Base-by-base conservation (phyloP, 2,113 vertebrate species). In the Brienomyrus brachyistius region DNA sequence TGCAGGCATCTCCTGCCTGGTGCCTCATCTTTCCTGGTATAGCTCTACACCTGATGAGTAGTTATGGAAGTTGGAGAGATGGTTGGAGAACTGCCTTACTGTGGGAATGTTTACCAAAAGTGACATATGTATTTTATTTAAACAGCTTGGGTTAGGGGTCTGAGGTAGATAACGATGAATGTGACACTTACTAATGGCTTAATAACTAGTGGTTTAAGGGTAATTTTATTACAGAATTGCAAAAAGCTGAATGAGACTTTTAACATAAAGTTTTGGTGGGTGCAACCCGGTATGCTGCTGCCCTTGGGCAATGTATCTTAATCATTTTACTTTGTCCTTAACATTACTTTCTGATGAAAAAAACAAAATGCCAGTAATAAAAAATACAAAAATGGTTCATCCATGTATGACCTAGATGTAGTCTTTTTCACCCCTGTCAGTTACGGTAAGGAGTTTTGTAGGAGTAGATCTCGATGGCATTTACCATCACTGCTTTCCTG, bases 391-490 rank as follows among this genome's bases (percentile, higher is more conserved):
- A 80, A 31, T 74, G 66, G 15, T 40, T 43, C 13, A 80, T 15
- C 5, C 74, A 19, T 40, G 74, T 80, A 17, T 80, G 11, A 80
- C 74, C 35, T 19, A 80, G 13, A 80, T 43, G 40, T 11, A 84
- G 21, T 50, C 82, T 84, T n/a, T 84, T 47, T 48, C 45, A 23
- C 82, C 51, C 31, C 47, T 51, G 27, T 51, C 88, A 89, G 70
- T 52, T 21, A 43, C 45, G 45, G n/a, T 56, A 19, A 23, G 27
- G 7, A 54, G 59, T 43, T 56, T 89, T 90, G n/a, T 56, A 27
- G 43, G 35, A 66, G 93, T 91, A 93, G 90, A 92, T 94, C 93
- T 84, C 91, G 93, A 91, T 90, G 91, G 21, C 50, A 27, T 50
- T 54, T 82, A 83, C 17, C 74, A 45, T 56, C 51, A 56, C 4